Percentiles rank a stretch among this genome's conserved stretches.
Conservation (phyloP, 2,888 invertebrate genomes). For the Nowickia ferox region DNA sequence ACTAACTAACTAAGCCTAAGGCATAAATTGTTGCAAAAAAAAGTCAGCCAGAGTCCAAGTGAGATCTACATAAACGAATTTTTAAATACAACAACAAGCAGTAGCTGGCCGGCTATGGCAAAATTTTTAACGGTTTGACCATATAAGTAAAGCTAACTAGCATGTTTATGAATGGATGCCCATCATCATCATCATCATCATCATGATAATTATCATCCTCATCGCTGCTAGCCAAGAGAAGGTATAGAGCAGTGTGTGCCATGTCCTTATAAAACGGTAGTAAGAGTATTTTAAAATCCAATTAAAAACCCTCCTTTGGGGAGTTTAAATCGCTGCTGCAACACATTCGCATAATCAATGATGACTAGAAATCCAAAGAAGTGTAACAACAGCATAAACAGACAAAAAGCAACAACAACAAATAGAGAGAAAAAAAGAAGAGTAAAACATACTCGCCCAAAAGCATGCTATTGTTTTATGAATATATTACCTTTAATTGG, state of each 20-base stretch:
- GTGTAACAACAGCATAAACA: conserved; percentile 20
- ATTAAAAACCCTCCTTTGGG: conserved; percentile 82
- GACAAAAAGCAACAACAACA: not conserved
- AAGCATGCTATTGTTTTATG: conserved; percentile 64
- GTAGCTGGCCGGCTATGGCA: not conserved
- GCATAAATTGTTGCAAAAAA: conserved; percentile 55
- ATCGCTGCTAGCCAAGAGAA: conserved; percentile 20
- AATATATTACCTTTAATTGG: conserved; percentile 53
- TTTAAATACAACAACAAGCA: conserved; percentile 59
- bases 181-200: conserved; percentile 37
- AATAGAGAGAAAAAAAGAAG: not conserved
- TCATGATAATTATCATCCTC: conserved; percentile 16
- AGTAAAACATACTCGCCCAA: conserved; percentile 16
- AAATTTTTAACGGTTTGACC: conserved; percentile 48
- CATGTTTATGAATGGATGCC: conserved; percentile 68
- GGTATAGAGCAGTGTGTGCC: conserved; percentile 22
- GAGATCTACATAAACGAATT: conserved; percentile 61
- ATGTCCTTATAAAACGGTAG: conserved; percentile 34
- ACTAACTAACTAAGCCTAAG: conserved; percentile 55
- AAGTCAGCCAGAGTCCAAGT: conserved; percentile 25
- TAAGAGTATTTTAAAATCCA: conserved; percentile 83
- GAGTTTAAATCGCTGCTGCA: conserved; percentile 79
- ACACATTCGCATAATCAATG: conserved; percentile 51
- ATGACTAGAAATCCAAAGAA: conserved; percentile 34
- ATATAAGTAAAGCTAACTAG: conserved; percentile 59